Percentiles rank a stretch among this genome's conserved stretches.
These are phyloP conservation scores for Pseudopipra pipra DNA, from an alignment of 2,113 vertebrate species.

Conservation along the genomic window DNA sequence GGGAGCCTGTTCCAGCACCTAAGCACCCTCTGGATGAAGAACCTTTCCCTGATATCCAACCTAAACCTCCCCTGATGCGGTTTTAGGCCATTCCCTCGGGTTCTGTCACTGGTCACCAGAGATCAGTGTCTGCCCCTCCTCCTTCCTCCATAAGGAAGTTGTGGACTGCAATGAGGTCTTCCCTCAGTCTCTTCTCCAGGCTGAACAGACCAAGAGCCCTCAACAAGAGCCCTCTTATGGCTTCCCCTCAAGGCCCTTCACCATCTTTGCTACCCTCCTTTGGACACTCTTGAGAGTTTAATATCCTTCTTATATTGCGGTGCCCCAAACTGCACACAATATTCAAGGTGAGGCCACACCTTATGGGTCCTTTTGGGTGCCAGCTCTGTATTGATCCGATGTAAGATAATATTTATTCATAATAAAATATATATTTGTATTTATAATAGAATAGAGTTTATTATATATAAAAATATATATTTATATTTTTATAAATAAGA, in stretches of 20 bases:
- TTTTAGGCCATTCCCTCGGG: fast-evolving
- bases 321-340: background rate
- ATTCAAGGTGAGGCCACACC: background rate
- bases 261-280: background rate
- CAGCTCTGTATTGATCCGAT: fast-evolving
- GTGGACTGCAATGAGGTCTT: background rate
- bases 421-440: fast-evolving
- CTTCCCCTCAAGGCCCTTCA: background rate
- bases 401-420: too few species aligned
- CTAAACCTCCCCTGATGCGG: background rate
- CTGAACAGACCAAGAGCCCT: background rate
- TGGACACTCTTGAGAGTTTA: background rate
- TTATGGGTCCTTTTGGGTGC: background rate
- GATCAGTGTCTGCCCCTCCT: background rate
- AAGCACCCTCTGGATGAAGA: background rate
- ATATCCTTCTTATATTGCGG: background rate
- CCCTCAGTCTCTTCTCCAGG: background rate
- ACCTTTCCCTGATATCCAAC: background rate
- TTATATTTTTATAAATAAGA: background rate
- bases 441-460: background rate
- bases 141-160: background rate
- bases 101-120: background rate
- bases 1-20: background rate
- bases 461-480: background rate
- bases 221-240: fast-evolving